Evolutionary conservation across 1,140 invertebrate genomes (phyloP).

Genomic region (Dufourea novaeangliae): DNA sequence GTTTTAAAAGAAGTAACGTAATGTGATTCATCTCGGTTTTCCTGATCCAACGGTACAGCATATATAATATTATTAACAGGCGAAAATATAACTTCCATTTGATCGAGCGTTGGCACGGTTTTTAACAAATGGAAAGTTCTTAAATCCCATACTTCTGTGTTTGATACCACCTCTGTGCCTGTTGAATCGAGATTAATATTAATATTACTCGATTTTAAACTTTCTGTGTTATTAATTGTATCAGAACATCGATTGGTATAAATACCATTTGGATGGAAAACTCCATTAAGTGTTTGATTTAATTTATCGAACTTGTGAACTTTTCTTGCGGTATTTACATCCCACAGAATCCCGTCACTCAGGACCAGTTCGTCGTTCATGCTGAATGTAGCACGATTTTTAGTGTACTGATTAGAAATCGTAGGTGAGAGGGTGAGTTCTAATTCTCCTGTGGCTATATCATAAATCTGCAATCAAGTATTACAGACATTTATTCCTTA

Average conservation of each 20-base stretch:
- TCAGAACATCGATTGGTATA: not conserved
- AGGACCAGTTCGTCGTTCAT: slow-evolving; percentile 96
- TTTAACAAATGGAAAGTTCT: slow-evolving; percentile 96
- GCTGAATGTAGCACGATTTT: slow-evolving; percentile 97
- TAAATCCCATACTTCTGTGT: slow-evolving; percentile 97
- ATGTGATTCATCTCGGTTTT: slow-evolving; percentile 85
- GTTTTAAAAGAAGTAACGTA: slow-evolving; percentile 96
- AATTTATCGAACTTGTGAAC: slow-evolving; percentile 99
- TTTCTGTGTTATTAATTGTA: not conserved
- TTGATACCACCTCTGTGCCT: slow-evolving; percentile 92
- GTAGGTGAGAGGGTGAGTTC: slow-evolving; percentile 89
- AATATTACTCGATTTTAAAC: not conserved
- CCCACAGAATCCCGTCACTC: slow-evolving; percentile 97
- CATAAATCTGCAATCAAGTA: slow-evolving; percentile 88
- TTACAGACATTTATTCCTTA: not conserved
- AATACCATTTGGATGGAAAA: slow-evolving; percentile 97
- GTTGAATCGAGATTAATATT: not conserved
- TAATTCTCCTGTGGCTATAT: slow-evolving; percentile 90
- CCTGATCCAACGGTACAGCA: slow-evolving; percentile 84
- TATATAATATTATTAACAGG: slow-evolving; percentile 87
- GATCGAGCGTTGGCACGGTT: slow-evolving; percentile 95
- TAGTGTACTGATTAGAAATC: slow-evolving; percentile 95
- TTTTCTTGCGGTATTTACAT: slow-evolving; percentile 92
- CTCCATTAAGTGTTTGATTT: slow-evolving; percentile 95
- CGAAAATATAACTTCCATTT: slow-evolving; percentile 90